phyloP scores from a whole-genome alignment of 2,888 invertebrate genomes.

The Caenorhabditis afra region DNA sequence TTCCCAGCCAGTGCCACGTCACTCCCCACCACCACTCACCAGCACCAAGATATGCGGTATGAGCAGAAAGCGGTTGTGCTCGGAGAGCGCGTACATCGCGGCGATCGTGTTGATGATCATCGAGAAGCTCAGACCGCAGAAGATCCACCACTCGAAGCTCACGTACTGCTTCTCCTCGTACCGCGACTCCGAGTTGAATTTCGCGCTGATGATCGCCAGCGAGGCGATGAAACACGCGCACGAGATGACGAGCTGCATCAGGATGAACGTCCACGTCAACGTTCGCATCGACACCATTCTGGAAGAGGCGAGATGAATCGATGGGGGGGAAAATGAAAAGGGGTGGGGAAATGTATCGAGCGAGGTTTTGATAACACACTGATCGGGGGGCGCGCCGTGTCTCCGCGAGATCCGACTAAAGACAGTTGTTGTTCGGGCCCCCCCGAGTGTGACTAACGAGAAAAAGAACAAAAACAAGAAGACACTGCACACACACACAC shows the following conservation, averaged over 20 bases:
- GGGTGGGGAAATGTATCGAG: too few relatives aligned
- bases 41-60: conserved; percentile 74
- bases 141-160: conserved; percentile 70
- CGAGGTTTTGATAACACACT: too few relatives aligned
- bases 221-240: conserved; percentile 73
- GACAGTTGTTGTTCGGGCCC: too few relatives aligned
- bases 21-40: conserved; percentile 48
- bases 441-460: too few relatives aligned
- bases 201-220: conserved; percentile 72
- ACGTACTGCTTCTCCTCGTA: conserved; percentile 67
- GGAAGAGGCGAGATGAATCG: conserved; percentile 13
- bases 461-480: too few relatives aligned
- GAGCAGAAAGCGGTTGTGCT: conserved; percentile 62
- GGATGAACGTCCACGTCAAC: conserved; percentile 74
- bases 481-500: too few relatives aligned
- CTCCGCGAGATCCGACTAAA: too few relatives aligned
- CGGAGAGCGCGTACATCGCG: conserved; percentile 74
- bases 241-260: conserved; percentile 76
- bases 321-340: too few relatives aligned
- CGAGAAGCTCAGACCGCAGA: conserved; percentile 68
- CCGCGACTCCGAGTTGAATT: conserved; percentile 66
- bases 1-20: background rate
- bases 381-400: too few relatives aligned
- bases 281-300: conserved; percentile 75
- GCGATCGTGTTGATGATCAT: conserved; percentile 71